Evolutionary conservation across 1,140 invertebrate genomes (phyloP), one percentile per base, ranked within the genome.

Genomic region (Drosophila aff.): DNA sequence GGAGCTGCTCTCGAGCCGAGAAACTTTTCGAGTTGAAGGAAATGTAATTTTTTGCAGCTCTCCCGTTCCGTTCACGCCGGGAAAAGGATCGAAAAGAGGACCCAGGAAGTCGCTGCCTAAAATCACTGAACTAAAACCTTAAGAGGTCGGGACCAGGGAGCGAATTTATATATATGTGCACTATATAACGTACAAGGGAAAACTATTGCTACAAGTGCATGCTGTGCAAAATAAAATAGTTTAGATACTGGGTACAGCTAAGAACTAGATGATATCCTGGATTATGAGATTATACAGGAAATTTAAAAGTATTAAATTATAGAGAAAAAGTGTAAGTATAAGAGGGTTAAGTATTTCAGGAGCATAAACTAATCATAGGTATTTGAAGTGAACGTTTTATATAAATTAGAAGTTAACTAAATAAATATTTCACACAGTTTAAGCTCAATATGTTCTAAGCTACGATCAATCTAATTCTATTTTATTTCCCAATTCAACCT

Each of bases 1-100:
- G 69, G 50, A 16, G 61, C 38, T 49, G 31, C 80, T 81, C 76
- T 84, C 44, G 38, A 79, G 65, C 62, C 76, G 69, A 81, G 75
- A 84, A 89, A 89, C 78, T 89, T 89, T 89, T 89, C 85, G 81
- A 89, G 85, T 90, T 79, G 78, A 81, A 87, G 84, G 84, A 89
- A 89, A 89, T 89, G 84, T 90, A 89, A 89, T 89, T 89, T 87
- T 87, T 86, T 86, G 47, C 71, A 77, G 38, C 46, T 52, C 31
- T 49, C 16, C 65, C 66, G 44, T 47, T 65, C 38, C 46, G 15
- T 40, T 68, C 66, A 63, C 62, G 23, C 44, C 79, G 68, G 62
- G 23, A 26, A 78, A 76, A 68, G 67, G 81, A 76, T 78, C 71
- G 81, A 76, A 76, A 67, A 15, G 53, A 79, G 76, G 46, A 68